Percentiles rank a stretch among this genome's conserved stretches.
These are phyloP conservation scores for Oeneis ivallda DNA, from an alignment of 2,888 invertebrate species.

Conservation along the genomic window DNA sequence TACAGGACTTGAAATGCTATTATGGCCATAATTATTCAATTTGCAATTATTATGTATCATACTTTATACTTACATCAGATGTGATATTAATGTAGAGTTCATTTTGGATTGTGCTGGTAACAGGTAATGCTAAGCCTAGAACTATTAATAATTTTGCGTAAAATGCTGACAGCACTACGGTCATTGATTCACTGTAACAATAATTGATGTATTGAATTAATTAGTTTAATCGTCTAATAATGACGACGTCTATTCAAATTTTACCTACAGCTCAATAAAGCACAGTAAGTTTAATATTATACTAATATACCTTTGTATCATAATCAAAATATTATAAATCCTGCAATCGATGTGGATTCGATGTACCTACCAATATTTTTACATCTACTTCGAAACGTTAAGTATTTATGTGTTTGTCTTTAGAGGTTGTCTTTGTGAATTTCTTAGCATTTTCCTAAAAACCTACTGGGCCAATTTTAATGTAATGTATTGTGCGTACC, in stretches of 20 bases:
- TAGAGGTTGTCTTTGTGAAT: too few species aligned
- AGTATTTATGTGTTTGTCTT: too few species aligned
- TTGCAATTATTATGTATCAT: conserved; percentile 20
- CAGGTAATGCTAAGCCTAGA: conserved; percentile 83
- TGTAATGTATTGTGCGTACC: too few species aligned
- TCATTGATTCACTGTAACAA: conserved; percentile 82
- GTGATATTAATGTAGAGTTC: conserved; percentile 71
- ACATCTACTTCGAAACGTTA: too few species aligned
- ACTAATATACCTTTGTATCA: too few species aligned
- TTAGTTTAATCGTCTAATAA: conserved; percentile 44
- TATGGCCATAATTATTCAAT: conserved; percentile 16
- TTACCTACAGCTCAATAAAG: neutral
- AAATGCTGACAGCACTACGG: conserved; percentile 83
- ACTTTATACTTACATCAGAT: conserved; percentile 72
- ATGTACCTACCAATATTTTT: too few species aligned
- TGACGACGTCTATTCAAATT: conserved; percentile 17
- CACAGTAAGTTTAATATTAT: too few species aligned
- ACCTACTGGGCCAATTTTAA: too few species aligned
- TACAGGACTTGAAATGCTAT: neutral
- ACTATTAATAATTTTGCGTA: conserved; percentile 85
- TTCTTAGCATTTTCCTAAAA: too few species aligned
- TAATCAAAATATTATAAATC: too few species aligned
- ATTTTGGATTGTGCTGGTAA: conserved; percentile 84
- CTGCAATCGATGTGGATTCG: too few species aligned
- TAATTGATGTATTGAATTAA: conserved; percentile 51